Conservation (phyloP, 1,140 invertebrate genomes). For the Drosophila santomea region DNA sequence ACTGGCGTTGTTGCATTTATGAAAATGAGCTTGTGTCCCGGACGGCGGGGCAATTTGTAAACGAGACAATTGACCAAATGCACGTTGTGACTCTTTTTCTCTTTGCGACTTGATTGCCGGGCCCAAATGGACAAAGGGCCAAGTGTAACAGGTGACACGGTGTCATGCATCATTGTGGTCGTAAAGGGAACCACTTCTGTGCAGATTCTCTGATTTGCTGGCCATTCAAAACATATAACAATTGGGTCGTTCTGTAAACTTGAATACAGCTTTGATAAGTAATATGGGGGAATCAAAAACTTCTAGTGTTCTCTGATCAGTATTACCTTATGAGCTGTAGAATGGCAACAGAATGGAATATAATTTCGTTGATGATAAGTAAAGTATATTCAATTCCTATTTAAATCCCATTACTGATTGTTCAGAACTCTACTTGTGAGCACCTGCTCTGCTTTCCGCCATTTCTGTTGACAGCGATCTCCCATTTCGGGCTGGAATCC, state of each 20-base stretch:
- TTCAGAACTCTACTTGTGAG: neutral
- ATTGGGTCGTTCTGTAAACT: no score
- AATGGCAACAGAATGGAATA: no score
- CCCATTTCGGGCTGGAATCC: conserved; percentile 20
- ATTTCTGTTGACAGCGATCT: neutral
- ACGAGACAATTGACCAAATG: conserved; percentile 79
- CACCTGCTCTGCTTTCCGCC: conserved; percentile 9
- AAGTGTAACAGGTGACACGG: conserved; percentile 28
- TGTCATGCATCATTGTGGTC: conserved; percentile 18
- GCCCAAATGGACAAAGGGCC: conserved; percentile 19
- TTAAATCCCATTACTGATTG: no score
- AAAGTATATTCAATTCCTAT: no score
- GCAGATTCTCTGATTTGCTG: conserved; percentile 1
- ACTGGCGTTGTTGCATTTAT: conserved; percentile 70
- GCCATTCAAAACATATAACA: no score
- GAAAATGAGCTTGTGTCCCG: conserved; percentile 72
- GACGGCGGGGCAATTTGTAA: conserved; percentile 67
- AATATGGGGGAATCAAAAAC: no score
- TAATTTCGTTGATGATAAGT: no score
- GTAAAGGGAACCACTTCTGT: neutral
- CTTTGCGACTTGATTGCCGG: conserved; percentile 49
- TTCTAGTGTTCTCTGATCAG: no score
- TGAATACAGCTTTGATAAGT: no score
- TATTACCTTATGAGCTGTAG: no score
- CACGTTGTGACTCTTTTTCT: conserved; percentile 16